phyloP scores from a whole-genome alignment of 1,140 invertebrate species.

The Lepidurus arcticus region DNA sequence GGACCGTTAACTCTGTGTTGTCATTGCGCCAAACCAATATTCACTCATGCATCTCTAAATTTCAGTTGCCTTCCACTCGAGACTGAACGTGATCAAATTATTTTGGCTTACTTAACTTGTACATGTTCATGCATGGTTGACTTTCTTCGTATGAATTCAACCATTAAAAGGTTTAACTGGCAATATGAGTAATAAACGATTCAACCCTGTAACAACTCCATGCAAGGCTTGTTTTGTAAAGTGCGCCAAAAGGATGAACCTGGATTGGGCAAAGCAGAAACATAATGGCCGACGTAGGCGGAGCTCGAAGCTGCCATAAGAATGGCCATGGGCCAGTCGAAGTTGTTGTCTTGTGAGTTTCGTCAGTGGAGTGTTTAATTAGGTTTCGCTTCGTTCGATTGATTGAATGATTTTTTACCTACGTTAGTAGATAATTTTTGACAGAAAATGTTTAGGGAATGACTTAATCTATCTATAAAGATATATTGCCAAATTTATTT shows the following conservation, averaged over 20 bases:
- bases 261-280: too few species aligned
- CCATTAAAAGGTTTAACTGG: not conserved
- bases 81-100: slow-evolving; percentile 10
- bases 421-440: too few species aligned
- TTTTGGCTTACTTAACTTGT: not conserved
- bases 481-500: too few species aligned
- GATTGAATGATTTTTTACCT: too few species aligned
- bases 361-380: too few species aligned
- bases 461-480: too few species aligned
- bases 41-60: not conserved
- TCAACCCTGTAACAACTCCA: not conserved
- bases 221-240: too few species aligned
- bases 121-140: not conserved
- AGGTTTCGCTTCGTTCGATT: too few species aligned
- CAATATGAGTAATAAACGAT: not conserved
- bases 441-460: too few species aligned
- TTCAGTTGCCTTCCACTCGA: not conserved
- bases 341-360: not conserved
- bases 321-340: not conserved
- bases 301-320: not conserved
- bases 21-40: slow-evolving; percentile 14
- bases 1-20: slow-evolving; percentile 8
- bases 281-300: not conserved
- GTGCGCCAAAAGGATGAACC: too few species aligned
- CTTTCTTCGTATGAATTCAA: slow-evolving; percentile 11